These are phyloP conservation scores for Myrmecobius fasciatus DNA, from an alignment of 2,113 vertebrate species.

Conservation along the genomic window DNA sequence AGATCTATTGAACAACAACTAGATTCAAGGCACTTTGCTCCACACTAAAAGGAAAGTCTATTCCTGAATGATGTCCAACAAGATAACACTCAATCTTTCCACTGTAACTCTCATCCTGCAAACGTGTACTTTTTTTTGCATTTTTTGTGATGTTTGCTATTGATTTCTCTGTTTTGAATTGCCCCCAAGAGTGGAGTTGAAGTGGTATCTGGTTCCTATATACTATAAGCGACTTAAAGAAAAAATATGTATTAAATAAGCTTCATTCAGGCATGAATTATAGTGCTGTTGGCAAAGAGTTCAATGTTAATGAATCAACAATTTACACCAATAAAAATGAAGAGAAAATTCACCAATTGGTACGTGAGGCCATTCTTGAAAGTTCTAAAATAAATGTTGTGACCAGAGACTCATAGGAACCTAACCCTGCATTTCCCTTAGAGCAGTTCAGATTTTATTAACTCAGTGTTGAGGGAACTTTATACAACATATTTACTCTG, in stretches of 20 bases:
- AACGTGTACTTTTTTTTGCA: not conserved
- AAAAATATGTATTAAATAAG: not conserved
- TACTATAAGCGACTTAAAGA: not conserved
- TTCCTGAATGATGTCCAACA: not conserved
- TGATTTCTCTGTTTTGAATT: not conserved
- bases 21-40: too few species aligned
- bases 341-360: not conserved
- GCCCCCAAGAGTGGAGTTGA: not conserved
- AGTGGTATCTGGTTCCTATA: not conserved
- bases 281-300: not conserved
- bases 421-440: not conserved
- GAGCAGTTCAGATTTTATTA: not conserved
- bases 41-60: too few species aligned
- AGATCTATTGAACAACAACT: too few species aligned
- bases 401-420: not conserved
- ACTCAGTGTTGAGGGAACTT: not conserved
- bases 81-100: not conserved
- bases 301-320: slow-evolving; percentile 3
- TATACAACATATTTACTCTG: not conserved
- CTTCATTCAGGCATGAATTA: not conserved
- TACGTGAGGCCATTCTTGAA: not conserved
- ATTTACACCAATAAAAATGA: not conserved
- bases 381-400: not conserved
- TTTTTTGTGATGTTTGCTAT: not conserved
- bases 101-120: not conserved